Evolutionary conservation across 1,140 invertebrate genomes (phyloP).

Genomic region (Danaus plexippus): DNA sequence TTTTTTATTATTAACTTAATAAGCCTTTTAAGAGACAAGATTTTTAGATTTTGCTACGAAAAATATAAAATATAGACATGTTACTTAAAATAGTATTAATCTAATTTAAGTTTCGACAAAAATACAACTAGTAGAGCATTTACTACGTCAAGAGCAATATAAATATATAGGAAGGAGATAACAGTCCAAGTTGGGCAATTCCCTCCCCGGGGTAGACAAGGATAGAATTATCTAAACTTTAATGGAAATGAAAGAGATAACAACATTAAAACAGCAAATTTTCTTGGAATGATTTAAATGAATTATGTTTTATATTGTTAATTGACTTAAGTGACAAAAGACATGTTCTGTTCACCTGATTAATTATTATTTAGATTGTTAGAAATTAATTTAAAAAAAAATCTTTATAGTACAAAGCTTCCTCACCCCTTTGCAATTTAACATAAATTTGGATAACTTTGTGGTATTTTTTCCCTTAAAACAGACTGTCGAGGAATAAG

Average conservation of each 20-base stretch:
- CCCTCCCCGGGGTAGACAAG: slow-evolving; percentile 30
- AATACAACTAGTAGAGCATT: slow-evolving; percentile 11
- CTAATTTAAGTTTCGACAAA: too few relatives aligned
- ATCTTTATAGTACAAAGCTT: neutral
- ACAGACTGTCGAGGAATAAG: too few relatives aligned
- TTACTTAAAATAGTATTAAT: too few relatives aligned
- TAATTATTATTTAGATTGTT: neutral
- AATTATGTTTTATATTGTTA: slow-evolving; percentile 60
- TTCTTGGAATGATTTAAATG: slow-evolving; percentile 57
- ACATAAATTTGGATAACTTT: too few relatives aligned
- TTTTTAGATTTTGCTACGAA: too few relatives aligned
- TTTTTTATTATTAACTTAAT: too few relatives aligned
- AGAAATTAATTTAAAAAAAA: too few relatives aligned
- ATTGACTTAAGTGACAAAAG: slow-evolving; percentile 32
- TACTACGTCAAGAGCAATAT: slow-evolving; percentile 20
- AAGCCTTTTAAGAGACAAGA: too few relatives aligned
- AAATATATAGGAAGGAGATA: slow-evolving; percentile 51
- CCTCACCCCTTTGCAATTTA: neutral
- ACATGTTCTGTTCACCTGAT: slow-evolving; percentile 13
- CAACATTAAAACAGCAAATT: slow-evolving; percentile 38
- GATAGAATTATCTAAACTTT: slow-evolving; percentile 24
- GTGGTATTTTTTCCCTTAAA: too few relatives aligned
- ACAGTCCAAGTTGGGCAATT: slow-evolving; percentile 52
- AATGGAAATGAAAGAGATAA: slow-evolving; percentile 20
- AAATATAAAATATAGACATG: too few relatives aligned